Evolutionary conservation across 2,888 invertebrate species (phyloP), one percentile per base, ranked within the genome.

Genomic region (Yponomeuta plumbellus): DNA sequence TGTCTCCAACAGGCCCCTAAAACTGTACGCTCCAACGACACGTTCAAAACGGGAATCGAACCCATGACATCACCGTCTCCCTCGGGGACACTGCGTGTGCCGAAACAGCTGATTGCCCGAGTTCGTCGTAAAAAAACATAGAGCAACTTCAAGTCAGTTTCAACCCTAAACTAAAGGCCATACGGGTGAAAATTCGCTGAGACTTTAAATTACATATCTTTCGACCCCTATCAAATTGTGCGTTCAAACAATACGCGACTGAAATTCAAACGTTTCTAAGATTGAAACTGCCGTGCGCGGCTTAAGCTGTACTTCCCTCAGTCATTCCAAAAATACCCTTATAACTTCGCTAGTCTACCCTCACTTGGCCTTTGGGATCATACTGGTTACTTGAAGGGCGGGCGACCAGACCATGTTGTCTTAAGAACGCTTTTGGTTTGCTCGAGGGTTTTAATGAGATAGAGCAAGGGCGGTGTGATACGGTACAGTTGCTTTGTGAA

Each of bases 41-140:
- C 67, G 68, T 67, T 68, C 62, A 66, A 23, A 64, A 71, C 70
- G 73, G 71, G 76, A 74, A 75, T 74, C 74, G 80, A 76, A 77
- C 80, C 81, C 20, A 44, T 82, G 82, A 85, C 86, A 81, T 83
- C 86, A 82, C 76, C 79, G 75, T 76, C 77, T 78, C 81, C 85
- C 81, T 76, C 76, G 78, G 83, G 44, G 83, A 84, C 83, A 80
- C 79, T 73, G 77, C 86, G 86, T 86, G 88, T 88, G 88, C 88
- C 86, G 79, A 81, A 88, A 88, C 90, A 90, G 90, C 90, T 90
- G 90, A 90, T 89, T 88, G 85, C 85, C 81, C 78, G 74, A 77
- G 81, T 80, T 84, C 83, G 83, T 83, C 84, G 86, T 88, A 89
- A 90, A 88, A 88, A 87, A 83, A 75, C 73, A 75, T 80, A 76